Evolutionary conservation across 1,140 invertebrate species (phyloP).

Genomic region (Nixonia krombeini): DNA sequence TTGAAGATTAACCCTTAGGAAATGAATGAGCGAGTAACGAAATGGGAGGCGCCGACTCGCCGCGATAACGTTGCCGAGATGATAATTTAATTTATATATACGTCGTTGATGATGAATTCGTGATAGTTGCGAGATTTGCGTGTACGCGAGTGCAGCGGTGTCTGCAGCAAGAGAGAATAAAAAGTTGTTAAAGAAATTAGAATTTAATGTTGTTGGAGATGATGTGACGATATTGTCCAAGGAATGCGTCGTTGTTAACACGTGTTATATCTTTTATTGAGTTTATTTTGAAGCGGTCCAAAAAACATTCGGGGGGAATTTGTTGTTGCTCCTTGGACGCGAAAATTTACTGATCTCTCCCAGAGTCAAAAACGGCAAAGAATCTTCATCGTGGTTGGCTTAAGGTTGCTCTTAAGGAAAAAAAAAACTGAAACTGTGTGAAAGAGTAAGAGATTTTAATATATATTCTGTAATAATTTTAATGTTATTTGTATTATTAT

Average conservation of each 20-base stretch:
- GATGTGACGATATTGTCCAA: background rate
- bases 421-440: conserved; percentile 14
- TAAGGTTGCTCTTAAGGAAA: background rate
- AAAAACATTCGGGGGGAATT: background rate
- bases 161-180: conserved; percentile 11
- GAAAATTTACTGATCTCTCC: background rate
- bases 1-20: conserved; percentile 20
- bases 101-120: conserved; percentile 12
- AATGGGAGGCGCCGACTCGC: background rate
- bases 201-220: conserved; percentile 22
- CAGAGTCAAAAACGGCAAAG: background rate
- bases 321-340: background rate
- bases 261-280: conserved; percentile 18
- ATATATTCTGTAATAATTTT: conserved; percentile 31
- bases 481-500: conserved; percentile 25
- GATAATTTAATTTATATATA: conserved; percentile 25
- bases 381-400: conserved; percentile 1
- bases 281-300: conserved; percentile 10
- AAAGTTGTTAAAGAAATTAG: conserved; percentile 14
- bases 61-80: background rate
- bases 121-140: conserved; percentile 10
- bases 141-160: background rate
- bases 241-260: too few relatives aligned
- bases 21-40: conserved; percentile 9
- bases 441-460: conserved; percentile 45